These are phyloP conservation scores for Coelopa pilipes DNA, from an alignment of 2,888 invertebrate genomes.

Conservation along the genomic window DNA sequence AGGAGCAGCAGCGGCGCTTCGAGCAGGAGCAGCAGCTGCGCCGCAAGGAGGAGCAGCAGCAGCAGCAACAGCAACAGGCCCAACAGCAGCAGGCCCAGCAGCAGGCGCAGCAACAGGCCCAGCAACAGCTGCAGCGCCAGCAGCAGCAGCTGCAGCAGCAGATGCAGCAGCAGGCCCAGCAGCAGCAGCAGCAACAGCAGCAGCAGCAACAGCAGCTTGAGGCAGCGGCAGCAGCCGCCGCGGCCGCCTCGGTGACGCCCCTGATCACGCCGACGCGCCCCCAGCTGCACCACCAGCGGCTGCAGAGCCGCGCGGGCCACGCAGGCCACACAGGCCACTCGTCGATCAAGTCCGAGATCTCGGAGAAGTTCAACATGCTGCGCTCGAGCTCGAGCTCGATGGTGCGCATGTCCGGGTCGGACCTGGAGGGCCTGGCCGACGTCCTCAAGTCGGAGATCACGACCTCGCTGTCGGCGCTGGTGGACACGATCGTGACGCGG, in stretches of 20 bases:
- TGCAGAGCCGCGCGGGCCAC: slow-evolving; percentile 57
- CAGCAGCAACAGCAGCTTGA: slow-evolving; percentile 65
- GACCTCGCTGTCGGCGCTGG: slow-evolving; percentile 82
- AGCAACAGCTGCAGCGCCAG: slow-evolving; percentile 65
- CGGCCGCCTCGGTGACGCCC: slow-evolving; percentile 43
- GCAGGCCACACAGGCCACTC: slow-evolving; percentile 60
- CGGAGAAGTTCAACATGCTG: slow-evolving; percentile 82
- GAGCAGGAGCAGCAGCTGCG: slow-evolving; percentile 70
- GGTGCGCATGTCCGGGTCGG: slow-evolving; percentile 78
- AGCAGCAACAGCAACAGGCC: slow-evolving; percentile 66
- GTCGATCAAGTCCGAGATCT: slow-evolving; percentile 75
- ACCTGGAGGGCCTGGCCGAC: slow-evolving; percentile 90
- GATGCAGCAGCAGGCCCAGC: slow-evolving; percentile 66
- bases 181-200: slow-evolving; percentile 69
- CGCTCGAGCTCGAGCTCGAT: slow-evolving; percentile 76
- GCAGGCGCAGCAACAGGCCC: slow-evolving; percentile 69
- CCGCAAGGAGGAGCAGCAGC: slow-evolving; percentile 65
- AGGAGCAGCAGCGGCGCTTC: slow-evolving; percentile 69
- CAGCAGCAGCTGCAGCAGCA: slow-evolving; percentile 65
- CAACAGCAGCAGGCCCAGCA: slow-evolving; percentile 62
- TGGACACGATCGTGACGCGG: slow-evolving; percentile 88
- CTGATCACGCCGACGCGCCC: slow-evolving; percentile 49
- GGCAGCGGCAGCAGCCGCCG: slow-evolving; percentile 48
- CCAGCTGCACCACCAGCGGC: slow-evolving; percentile 60
- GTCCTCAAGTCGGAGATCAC: slow-evolving; percentile 91